A percentile compares a stretch with the other conserved stretches of the same genome.
Conservation (phyloP, 2,888 invertebrate genomes). For the Nowickia ferox region DNA sequence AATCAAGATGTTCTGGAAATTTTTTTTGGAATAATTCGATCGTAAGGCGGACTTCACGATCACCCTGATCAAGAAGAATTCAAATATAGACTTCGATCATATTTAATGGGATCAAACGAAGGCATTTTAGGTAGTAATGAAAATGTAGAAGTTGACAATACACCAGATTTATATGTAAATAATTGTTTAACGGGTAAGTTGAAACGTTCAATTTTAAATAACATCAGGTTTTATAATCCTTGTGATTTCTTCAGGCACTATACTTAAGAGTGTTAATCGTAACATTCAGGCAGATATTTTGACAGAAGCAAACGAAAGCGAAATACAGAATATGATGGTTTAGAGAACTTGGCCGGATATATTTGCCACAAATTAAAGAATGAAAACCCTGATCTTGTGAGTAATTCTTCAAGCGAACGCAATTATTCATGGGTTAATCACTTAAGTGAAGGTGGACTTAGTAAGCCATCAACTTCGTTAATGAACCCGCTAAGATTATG, state of each 20-base stretch:
- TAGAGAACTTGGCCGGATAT: neutral
- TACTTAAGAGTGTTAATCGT: slow-evolving; percentile 22
- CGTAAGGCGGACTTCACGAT: too few species aligned
- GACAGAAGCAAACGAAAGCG: neutral
- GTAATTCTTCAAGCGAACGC: neutral
- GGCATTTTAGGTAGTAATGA: too few species aligned
- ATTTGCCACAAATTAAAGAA: too few species aligned
- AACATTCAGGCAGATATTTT: neutral
- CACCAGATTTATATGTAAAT: too few species aligned
- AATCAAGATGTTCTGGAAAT: too few species aligned
- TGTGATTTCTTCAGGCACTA: neutral
- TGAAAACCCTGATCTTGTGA: neutral
- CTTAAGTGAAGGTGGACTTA: slow-evolving; percentile 31
- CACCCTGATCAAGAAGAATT: too few species aligned
- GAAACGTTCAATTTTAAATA: neutral
- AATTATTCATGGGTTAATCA: slow-evolving; percentile 47
- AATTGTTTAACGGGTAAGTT: too few species aligned
- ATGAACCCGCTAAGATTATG: slow-evolving; percentile 14
- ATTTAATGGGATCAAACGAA: too few species aligned
- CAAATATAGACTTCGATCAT: too few species aligned
- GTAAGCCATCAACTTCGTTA: slow-evolving; percentile 37
- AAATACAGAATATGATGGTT: neutral
- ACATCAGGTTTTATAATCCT: too few species aligned
- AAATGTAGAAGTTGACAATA: too few species aligned
- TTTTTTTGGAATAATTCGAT: too few species aligned